Base-by-base conservation (phyloP, 2,888 invertebrate species). In the Hyposoter dolosus region DNA sequence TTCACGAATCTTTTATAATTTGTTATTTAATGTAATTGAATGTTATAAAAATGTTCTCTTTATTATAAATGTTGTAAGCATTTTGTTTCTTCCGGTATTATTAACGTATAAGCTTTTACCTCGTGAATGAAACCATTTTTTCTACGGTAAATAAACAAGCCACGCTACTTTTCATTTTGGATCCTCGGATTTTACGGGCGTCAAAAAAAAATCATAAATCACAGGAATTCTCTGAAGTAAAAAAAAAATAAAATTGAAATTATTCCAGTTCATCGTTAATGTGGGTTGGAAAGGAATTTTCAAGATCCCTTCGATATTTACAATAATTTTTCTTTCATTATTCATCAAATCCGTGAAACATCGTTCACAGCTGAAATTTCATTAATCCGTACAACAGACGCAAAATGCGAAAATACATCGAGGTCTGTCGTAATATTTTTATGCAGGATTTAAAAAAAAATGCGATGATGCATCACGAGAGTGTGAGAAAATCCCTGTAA, bases 1-100 rank as follows among this genome's bases (percentile, higher is more conserved):
- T 90, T 92, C 88, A 82, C 90, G 89, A 89, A 90, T 92, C 91
- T 93, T 94, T 93, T 92, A 93, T 94, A 92, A 93, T 94, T 94
- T 93, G 93, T 94, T 94, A 94, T 94, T 92, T 92, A 93, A 93
- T 93, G 90, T 93, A 93, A 92, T 90, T 91, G 90, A 90, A 93
- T 93, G 93, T 93, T 93, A 93, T 89, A 86, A 91, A 93, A 90
- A 91, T 93, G 91, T 93, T 93, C 91, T 92, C 90, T 90, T 90
- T 92, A 93, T 93, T 91, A 91, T 87, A 90, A 90, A 92, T 91
- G 92, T 93, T 94, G 91, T 91, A 91, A 92, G 91, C 92, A 91
- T 91, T 92, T 89, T 91, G 90, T 93, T 93, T 93, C 90, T 92
- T 89, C 91, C 91, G 90, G 92, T 93, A 93, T 93, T 92, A 93